Evolutionary conservation across 2,113 vertebrate genomes (phyloP).

Genomic region (Cynopterus brachyotis): DNA sequence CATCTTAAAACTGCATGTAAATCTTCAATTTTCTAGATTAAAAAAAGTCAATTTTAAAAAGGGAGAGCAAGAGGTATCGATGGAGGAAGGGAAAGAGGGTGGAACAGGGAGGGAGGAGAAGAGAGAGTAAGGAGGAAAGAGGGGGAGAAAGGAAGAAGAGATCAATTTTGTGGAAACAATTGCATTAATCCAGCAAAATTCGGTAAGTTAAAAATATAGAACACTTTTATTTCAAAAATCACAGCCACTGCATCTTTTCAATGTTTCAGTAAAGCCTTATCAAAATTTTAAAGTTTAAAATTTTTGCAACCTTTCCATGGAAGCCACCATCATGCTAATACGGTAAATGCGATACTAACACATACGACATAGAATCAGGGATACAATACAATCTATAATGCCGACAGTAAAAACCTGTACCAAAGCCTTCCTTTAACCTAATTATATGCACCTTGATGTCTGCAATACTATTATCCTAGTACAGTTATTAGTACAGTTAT

Average conservation of each 20-base stretch:
- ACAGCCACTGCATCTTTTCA: neutral
- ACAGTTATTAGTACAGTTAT: neutral
- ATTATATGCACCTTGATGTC: neutral
- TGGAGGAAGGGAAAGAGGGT: neutral
- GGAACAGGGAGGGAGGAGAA: neutral
- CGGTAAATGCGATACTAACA: neutral
- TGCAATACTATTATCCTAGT: neutral
- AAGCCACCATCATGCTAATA: neutral
- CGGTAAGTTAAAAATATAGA: neutral
- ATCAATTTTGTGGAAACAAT: neutral
- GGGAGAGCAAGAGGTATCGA: neutral
- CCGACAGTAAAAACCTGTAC: neutral
- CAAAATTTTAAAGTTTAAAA: neutral
- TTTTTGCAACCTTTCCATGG: neutral
- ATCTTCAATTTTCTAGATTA: neutral
- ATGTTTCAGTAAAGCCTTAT: neutral
- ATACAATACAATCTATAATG: neutral
- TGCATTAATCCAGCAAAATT: neutral
- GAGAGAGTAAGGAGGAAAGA: neutral
- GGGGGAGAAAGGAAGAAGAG: neutral
- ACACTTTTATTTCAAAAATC: neutral
- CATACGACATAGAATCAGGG: neutral
- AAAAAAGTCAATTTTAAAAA: neutral
- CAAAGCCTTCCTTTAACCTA: neutral
- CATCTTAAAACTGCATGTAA: conserved; percentile 29